Evolutionary conservation across 2,888 invertebrate genomes (phyloP).

Genomic region (Uropetala carovei): DNA sequence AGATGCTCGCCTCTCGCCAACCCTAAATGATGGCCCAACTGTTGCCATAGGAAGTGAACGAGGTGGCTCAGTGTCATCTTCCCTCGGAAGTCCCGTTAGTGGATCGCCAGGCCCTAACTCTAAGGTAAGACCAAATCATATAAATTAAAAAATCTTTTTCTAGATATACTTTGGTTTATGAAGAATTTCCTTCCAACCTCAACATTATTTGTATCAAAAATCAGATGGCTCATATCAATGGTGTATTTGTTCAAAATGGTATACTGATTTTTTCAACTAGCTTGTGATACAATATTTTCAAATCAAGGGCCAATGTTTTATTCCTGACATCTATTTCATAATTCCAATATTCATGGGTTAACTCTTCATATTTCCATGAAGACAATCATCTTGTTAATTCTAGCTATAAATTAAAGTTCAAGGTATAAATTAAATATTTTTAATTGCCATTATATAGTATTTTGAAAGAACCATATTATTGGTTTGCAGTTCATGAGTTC

Average conservation of each 20-base stretch:
- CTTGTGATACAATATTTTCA: neutral
- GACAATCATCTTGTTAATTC: neutral
- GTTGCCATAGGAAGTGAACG: slow-evolving; percentile 69
- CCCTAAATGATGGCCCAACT: slow-evolving; percentile 79
- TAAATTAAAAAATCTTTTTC: neutral
- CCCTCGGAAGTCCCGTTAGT: slow-evolving; percentile 57
- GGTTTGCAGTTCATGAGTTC: neutral
- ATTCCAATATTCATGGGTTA: slow-evolving; percentile 55
- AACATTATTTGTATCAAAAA: neutral
- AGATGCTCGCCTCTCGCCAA: slow-evolving; percentile 82
- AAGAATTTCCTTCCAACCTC: neutral
- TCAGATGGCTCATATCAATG: slow-evolving; percentile 27
- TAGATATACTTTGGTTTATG: neutral
- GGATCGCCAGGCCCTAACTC: slow-evolving; percentile 61
- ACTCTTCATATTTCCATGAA: neutral
- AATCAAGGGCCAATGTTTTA: slow-evolving; percentile 18
- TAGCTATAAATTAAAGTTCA: neutral
- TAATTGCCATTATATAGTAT: too few species aligned
- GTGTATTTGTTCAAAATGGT: slow-evolving; percentile 7
- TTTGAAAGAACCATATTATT: neutral
- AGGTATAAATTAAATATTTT: neutral
- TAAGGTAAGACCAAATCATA: slow-evolving; percentile 25
- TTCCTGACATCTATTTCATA: neutral
- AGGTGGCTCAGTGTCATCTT: slow-evolving; percentile 52
- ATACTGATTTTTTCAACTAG: neutral